Evolutionary conservation across 2,797 vertebrate species (phyloP).

Genomic region (Allobates femoralis): DNA sequence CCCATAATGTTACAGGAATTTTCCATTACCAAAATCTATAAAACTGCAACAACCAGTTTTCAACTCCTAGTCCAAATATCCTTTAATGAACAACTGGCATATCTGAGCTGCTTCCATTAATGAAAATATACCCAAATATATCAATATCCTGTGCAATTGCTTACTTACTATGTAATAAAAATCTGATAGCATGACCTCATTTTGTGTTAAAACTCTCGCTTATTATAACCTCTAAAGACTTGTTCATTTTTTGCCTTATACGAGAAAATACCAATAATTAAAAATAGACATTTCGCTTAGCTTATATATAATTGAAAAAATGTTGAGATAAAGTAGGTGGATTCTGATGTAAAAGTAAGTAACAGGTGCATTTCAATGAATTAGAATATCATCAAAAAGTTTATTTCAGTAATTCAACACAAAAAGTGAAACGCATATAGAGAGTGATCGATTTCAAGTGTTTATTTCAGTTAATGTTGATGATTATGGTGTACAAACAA

Average conservation of each 20-base stretch:
- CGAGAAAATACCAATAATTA: background rate
- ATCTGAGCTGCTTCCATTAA: constrained; percentile 18
- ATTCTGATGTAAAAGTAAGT: background rate
- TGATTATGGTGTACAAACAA: too few species aligned
- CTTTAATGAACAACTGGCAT: background rate
- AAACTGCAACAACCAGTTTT: background rate
- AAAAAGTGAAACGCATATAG: too few species aligned
- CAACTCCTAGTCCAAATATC: background rate
- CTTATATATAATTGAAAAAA: background rate
- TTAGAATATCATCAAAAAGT: too few species aligned
- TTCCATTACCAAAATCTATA: constrained; percentile 47
- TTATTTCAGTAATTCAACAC: too few species aligned
- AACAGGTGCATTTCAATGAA: too few species aligned
- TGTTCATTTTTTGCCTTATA: background rate
- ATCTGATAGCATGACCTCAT: background rate
- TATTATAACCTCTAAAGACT: background rate
- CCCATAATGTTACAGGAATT: constrained; percentile 18
- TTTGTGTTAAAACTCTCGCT: background rate
- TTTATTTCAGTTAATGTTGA: too few species aligned
- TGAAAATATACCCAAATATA: background rate
- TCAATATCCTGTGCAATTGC: background rate
- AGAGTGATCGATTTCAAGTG: too few species aligned
- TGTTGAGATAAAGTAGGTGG: background rate
- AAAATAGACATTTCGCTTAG: background rate
- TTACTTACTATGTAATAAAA: constrained; percentile 30